Evolutionary conservation across 1,140 invertebrate species (phyloP).

Genomic region (Archegozetes longisetosus): DNA sequence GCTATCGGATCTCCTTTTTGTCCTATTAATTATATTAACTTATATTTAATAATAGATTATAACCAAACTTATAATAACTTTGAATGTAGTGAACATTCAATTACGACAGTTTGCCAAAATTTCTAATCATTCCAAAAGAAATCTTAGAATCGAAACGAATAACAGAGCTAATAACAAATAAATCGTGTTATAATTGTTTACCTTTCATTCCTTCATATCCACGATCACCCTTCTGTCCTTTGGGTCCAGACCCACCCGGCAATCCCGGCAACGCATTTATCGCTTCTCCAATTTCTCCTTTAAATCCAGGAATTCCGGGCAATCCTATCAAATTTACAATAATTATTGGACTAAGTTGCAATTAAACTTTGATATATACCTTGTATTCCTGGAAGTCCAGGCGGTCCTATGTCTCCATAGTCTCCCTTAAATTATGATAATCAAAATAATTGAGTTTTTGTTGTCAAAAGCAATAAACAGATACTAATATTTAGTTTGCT

Average conservation of each 20-base stretch:
- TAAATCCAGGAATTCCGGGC: slow-evolving; percentile 28
- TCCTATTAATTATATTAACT: slow-evolving; percentile 25
- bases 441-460: neutral
- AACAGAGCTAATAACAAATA: neutral
- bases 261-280: slow-evolving; percentile 22
- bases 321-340: neutral
- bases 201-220: slow-evolving; percentile 62
- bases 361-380: slow-evolving; percentile 20
- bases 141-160: neutral
- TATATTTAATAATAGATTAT: slow-evolving; percentile 6
- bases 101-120: neutral
- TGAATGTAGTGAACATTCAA: neutral
- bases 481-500: neutral
- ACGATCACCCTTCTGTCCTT: slow-evolving; percentile 42
- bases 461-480: too few relatives aligned
- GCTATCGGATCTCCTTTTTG: slow-evolving; percentile 32
- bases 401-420: slow-evolving; percentile 38
- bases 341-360: neutral
- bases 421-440: slow-evolving; percentile 7
- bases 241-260: slow-evolving; percentile 37
- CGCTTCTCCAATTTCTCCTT: slow-evolving; percentile 14
- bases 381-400: slow-evolving; percentile 38
- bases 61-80: slow-evolving; percentile 4
- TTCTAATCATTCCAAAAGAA: neutral
- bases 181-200: slow-evolving; percentile 19